Evolutionary conservation across 2,888 invertebrate genomes (phyloP).

Genomic region (Chymomyza caudatula): DNA sequence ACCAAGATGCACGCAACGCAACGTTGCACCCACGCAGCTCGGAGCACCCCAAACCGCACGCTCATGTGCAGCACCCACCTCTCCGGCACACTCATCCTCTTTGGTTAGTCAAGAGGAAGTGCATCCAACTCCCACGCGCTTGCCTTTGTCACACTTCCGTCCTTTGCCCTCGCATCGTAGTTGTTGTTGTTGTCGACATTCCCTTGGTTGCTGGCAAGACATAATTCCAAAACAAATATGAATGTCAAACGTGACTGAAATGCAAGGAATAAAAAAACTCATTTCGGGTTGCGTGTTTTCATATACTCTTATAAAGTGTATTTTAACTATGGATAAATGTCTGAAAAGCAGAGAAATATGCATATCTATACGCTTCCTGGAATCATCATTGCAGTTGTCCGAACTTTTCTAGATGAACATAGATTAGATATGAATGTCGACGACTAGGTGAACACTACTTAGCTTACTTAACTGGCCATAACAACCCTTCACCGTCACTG

Average conservation of each 20-base stretch:
- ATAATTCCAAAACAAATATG: slow-evolving; percentile 60
- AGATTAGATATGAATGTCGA: no score
- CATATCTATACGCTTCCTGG: no score
- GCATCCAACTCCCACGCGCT: not conserved
- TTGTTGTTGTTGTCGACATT: slow-evolving; percentile 1
- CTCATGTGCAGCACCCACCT: not conserved
- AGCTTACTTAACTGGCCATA: no score
- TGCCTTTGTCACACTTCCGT: not conserved
- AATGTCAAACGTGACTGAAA: slow-evolving; percentile 73
- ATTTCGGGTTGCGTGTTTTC: not conserved
- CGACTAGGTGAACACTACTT: no score
- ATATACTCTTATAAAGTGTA: not conserved
- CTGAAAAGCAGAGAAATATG: no score
- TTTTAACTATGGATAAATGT: no score
- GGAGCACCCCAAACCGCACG: not conserved
- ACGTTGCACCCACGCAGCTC: not conserved
- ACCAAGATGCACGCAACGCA: slow-evolving; percentile 50
- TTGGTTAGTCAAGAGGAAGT: not conserved
- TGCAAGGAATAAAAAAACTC: slow-evolving; percentile 39
- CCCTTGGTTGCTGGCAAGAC: slow-evolving; percentile 19
- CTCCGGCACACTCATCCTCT: not conserved
- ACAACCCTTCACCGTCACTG: no score
- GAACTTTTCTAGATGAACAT: no score
- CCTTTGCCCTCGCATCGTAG: not conserved
- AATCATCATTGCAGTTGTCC: no score